These are phyloP conservation scores for Drosophila stalkeri DNA, from an alignment of 2,888 invertebrate species.

Conservation along the genomic window DNA sequence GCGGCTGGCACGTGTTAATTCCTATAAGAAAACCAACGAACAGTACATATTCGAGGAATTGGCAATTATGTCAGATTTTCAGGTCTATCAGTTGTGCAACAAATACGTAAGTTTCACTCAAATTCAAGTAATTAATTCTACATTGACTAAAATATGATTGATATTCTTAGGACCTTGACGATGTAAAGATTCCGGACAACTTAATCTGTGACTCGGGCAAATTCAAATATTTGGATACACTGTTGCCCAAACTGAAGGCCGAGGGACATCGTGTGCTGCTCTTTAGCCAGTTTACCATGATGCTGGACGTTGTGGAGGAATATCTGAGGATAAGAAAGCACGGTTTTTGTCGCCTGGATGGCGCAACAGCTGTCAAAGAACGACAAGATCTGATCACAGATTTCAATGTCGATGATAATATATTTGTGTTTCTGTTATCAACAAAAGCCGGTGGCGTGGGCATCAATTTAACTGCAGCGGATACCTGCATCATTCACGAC, in stretches of 20 bases:
- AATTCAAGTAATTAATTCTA: slow-evolving; percentile 74
- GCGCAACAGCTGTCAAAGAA: slow-evolving; percentile 93
- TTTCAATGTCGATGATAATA: slow-evolving; percentile 91
- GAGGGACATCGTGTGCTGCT: slow-evolving; percentile 94
- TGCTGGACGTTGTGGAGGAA: slow-evolving; percentile 96
- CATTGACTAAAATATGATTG: neutral
- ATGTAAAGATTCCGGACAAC: slow-evolving; percentile 88
- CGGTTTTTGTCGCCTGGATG: slow-evolving; percentile 94
- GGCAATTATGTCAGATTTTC: slow-evolving; percentile 95
- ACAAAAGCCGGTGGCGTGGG: slow-evolving; percentile 98
- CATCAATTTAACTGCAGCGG: slow-evolving; percentile 96
- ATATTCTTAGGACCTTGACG: slow-evolving; percentile 87
- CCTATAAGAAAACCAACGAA: slow-evolving; percentile 91
- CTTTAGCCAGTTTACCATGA: slow-evolving; percentile 98
- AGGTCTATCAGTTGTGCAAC: slow-evolving; percentile 92
- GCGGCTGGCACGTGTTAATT: slow-evolving; percentile 88
- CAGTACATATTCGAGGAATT: slow-evolving; percentile 95
- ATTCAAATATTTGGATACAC: slow-evolving; percentile 91
- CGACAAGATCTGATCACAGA: slow-evolving; percentile 96
- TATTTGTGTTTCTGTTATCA: slow-evolving; percentile 96
- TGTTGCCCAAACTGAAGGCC: slow-evolving; percentile 90
- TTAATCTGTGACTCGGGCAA: slow-evolving; percentile 94
- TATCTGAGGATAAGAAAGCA: slow-evolving; percentile 91
- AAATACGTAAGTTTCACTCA: slow-evolving; percentile 86
- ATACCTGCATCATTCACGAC: slow-evolving; percentile 98